Conservation (phyloP, 2,888 invertebrate species). For the Callimorpha dominula region DNA sequence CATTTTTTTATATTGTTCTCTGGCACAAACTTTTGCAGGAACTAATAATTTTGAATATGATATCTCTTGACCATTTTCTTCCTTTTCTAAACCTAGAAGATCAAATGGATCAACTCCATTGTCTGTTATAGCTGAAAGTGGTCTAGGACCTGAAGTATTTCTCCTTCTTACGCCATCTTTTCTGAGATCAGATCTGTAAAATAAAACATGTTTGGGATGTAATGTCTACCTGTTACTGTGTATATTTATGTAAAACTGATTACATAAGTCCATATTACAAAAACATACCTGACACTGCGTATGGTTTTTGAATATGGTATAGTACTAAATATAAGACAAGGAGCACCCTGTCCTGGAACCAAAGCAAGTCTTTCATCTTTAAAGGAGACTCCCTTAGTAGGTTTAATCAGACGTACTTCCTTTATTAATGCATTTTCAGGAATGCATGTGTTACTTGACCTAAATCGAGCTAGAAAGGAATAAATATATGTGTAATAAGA, state of each 20-base stretch:
- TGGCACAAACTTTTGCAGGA: conserved; percentile 88
- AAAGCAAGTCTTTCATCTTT: conserved; percentile 94
- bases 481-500: conserved; percentile 9
- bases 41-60: conserved; percentile 95
- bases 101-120: conserved; percentile 94
- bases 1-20: conserved; percentile 81
- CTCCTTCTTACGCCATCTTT: conserved; percentile 92
- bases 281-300: conserved; percentile 87
- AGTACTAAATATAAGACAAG: conserved; percentile 95
- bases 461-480: conserved; percentile 75
- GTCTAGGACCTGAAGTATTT: conserved; percentile 93
- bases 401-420: conserved; percentile 87
- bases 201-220: not conserved
- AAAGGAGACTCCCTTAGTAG: conserved; percentile 89
- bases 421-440: conserved; percentile 85
- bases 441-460: conserved; percentile 83
- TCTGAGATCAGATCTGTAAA: conserved; percentile 86
- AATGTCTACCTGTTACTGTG: conserved; percentile 87
- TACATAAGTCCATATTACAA: not conserved
- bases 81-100: conserved; percentile 92
- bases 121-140: conserved; percentile 94
- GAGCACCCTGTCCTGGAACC: conserved; percentile 91
- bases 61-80: conserved; percentile 95
- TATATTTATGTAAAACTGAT: conserved; percentile 84
- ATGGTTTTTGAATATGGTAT: conserved; percentile 93